phyloP scores from a whole-genome alignment of 2,113 vertebrate genomes.

The Cephalopterus ornatus region DNA sequence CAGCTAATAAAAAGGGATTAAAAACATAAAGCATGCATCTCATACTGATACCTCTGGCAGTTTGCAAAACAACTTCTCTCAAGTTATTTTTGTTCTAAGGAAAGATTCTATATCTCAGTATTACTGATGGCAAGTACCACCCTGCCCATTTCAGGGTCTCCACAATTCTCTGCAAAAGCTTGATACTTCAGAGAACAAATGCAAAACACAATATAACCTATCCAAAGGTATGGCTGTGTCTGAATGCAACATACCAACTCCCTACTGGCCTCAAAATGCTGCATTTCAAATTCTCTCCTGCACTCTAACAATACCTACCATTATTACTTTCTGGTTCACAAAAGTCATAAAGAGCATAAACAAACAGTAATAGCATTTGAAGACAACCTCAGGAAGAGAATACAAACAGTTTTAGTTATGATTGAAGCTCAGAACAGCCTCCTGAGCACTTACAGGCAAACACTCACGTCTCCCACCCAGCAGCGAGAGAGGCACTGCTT shows the following conservation, averaged over 20 bases:
- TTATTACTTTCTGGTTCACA: background rate
- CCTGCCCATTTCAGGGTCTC: background rate
- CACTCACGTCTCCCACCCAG: background rate
- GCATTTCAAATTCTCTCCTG: background rate
- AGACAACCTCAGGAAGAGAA: background rate
- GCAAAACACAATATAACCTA: background rate
- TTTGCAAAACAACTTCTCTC: background rate
- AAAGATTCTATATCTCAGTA: background rate
- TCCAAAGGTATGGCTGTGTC: background rate
- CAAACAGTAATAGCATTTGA: background rate
- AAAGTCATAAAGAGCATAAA: background rate
- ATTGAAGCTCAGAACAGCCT: background rate
- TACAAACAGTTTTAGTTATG: background rate
- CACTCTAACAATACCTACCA: background rate
- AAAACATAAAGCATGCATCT: background rate
- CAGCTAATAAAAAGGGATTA: slow-evolving; percentile 24
- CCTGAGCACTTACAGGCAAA: background rate
- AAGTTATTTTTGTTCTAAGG: background rate
- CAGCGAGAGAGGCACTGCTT: background rate
- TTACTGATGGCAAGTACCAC: background rate
- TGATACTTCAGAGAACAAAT: background rate
- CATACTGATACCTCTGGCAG: background rate
- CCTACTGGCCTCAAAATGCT: background rate
- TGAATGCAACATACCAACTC: background rate
- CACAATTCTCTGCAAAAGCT: background rate